Evolutionary conservation across 2,797 vertebrate genomes (phyloP).

Genomic region (Chrysocyon brachyurus): DNA sequence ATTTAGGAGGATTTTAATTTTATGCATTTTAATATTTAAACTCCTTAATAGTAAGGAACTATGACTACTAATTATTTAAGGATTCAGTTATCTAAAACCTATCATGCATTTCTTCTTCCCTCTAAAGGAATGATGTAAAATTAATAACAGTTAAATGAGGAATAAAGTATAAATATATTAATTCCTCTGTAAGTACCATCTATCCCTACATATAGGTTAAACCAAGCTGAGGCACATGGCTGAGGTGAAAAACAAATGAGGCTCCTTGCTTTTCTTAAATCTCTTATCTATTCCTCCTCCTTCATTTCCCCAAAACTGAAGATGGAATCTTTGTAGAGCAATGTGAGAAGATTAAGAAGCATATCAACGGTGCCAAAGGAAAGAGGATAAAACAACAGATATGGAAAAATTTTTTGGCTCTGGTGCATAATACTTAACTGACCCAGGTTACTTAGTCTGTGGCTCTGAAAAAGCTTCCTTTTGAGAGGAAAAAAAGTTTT

Average conservation of each 20-base stretch:
- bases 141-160: not conserved
- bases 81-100: not conserved
- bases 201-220: not conserved
- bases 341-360: not conserved
- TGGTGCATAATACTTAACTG: not conserved
- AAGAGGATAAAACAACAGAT: not conserved
- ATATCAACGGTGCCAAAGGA: not conserved
- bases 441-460: not conserved
- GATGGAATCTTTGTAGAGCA: not conserved
- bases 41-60: not conserved
- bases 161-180: not conserved
- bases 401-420: not conserved
- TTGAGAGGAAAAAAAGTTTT: not conserved
- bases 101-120: not conserved
- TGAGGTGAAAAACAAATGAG: not conserved
- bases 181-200: not conserved
- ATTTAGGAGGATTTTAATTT: constrained; percentile 50
- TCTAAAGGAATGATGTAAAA: not conserved
- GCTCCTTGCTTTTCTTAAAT: not conserved
- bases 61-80: not conserved
- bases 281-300: not conserved
- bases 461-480: not conserved
- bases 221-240: not conserved
- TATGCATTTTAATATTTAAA: constrained; percentile 33
- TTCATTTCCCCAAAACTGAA: not conserved